Conservation (phyloP, 2,888 invertebrate species). For the Micropterix aruncella region DNA sequence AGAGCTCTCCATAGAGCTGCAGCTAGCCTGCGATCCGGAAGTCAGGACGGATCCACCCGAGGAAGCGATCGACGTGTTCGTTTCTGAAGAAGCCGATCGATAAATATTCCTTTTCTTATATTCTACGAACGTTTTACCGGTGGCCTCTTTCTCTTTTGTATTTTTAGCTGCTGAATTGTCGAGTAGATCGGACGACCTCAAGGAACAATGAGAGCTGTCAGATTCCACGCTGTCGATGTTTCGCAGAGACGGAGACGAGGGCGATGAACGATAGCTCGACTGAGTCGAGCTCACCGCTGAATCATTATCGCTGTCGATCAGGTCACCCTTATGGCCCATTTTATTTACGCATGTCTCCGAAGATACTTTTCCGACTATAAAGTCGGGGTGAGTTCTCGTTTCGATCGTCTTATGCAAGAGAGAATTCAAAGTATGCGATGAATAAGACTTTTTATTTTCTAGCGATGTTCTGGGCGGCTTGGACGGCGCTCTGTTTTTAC, state of each 20-base stretch:
- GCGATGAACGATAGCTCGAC: slow-evolving; percentile 63
- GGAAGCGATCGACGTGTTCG: slow-evolving; percentile 54
- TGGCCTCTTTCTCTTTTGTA: slow-evolving; percentile 25
- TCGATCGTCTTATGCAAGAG: neutral
- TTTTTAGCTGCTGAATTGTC: slow-evolving; percentile 31
- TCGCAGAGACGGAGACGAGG: slow-evolving; percentile 60
- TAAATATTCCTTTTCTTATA: slow-evolving; percentile 43
- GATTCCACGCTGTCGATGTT: slow-evolving; percentile 44
- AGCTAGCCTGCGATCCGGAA: slow-evolving; percentile 60
- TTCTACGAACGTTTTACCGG: slow-evolving; percentile 26
- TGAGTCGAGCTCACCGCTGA: slow-evolving; percentile 78
- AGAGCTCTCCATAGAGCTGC: slow-evolving; percentile 48
- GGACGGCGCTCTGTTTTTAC: slow-evolving; percentile 11
- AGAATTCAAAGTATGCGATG: neutral
- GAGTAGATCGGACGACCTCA: slow-evolving; percentile 27
- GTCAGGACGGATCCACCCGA: slow-evolving; percentile 59
- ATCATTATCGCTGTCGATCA: slow-evolving; percentile 71
- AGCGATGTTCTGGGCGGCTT: slow-evolving; percentile 20
- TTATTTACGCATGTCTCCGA: slow-evolving; percentile 11
- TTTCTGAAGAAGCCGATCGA: slow-evolving; percentile 57
- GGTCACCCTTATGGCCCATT: slow-evolving; percentile 20
- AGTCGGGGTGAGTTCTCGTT: neutral
- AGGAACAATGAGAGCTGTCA: slow-evolving; percentile 37
- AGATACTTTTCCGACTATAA: neutral
- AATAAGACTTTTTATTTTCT: slow-evolving; percentile 19